Conservation (phyloP, 2,113 vertebrate species). For the Eira barbara region DNA sequence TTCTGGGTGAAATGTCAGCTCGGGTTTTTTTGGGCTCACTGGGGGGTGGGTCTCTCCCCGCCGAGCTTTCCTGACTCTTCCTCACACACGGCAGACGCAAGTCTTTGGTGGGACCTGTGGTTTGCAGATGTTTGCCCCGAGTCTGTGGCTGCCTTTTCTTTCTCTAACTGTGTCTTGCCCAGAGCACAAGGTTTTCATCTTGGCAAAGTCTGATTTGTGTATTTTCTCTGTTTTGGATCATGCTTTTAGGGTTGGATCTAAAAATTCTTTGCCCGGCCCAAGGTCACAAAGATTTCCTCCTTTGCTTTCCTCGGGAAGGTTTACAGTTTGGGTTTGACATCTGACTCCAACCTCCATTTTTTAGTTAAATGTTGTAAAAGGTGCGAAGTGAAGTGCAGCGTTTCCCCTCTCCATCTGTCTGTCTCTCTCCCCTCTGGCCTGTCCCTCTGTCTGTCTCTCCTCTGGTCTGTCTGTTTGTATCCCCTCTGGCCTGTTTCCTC, state of each 20-base stretch:
- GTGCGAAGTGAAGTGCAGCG: rapidly evolving
- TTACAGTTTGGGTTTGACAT: background rate
- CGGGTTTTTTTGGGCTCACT: rapidly evolving
- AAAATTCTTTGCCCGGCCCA: background rate
- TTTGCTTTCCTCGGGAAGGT: background rate
- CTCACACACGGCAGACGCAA: rapidly evolving
- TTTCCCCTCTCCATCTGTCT: too few species aligned
- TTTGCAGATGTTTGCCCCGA: background rate
- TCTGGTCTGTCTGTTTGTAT: background rate
- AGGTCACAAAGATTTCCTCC: background rate
- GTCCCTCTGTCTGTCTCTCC: background rate
- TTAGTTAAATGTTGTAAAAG: background rate
- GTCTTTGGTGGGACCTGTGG: background rate
- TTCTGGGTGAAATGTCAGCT: background rate
- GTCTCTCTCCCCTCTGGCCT: background rate
- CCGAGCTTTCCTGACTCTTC: too few species aligned
- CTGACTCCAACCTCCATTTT: background rate
- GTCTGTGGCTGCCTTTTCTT: background rate
- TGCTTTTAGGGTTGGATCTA: background rate
- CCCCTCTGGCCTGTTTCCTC: background rate
- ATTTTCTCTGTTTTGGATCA: background rate
- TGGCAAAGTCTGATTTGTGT: background rate
- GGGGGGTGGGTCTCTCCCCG: rapidly evolving
- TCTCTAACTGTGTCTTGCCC: background rate
- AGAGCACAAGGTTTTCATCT: background rate